phyloP scores from a whole-genome alignment of 2,797 vertebrate species.

The Sorex maritimensis region DNA sequence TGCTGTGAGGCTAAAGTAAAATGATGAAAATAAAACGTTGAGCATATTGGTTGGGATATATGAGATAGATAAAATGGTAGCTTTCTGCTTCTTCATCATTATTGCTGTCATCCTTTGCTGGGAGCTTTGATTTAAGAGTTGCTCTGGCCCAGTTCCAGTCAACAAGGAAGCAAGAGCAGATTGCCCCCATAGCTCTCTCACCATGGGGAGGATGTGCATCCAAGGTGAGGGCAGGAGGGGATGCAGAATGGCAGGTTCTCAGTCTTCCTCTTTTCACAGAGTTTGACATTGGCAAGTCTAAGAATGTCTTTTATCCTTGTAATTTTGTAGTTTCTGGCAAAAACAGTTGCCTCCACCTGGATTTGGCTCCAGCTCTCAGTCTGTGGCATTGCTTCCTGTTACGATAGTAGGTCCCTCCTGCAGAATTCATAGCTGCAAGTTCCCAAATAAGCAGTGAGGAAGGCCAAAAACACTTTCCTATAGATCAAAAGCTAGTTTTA shows the following conservation, averaged over 20 bases:
- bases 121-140: not conserved
- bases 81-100: not conserved
- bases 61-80: not conserved
- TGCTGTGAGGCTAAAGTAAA: not conserved
- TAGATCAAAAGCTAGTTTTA: slow-evolving; percentile 78
- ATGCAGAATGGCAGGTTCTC: not conserved
- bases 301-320: not conserved
- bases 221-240: not conserved
- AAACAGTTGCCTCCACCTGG: not conserved
- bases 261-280: slow-evolving; percentile 13
- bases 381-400: slow-evolving; percentile 70
- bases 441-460: slow-evolving; percentile 51
- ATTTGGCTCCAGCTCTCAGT: slow-evolving; percentile 29
- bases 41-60: not conserved
- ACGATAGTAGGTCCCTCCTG: slow-evolving; percentile 38
- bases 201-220: not conserved
- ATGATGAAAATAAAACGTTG: not conserved
- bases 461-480: slow-evolving; percentile 77
- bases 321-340: slow-evolving; percentile 47
- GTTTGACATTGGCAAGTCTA: slow-evolving; percentile 17
- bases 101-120: not conserved
- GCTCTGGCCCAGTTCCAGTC: not conserved
- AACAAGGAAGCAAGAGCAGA: not conserved
- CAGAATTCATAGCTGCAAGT: slow-evolving; percentile 49
- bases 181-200: not conserved